Evolutionary conservation across 2,888 invertebrate genomes (phyloP).

Genomic region (Dendrolimus houi): DNA sequence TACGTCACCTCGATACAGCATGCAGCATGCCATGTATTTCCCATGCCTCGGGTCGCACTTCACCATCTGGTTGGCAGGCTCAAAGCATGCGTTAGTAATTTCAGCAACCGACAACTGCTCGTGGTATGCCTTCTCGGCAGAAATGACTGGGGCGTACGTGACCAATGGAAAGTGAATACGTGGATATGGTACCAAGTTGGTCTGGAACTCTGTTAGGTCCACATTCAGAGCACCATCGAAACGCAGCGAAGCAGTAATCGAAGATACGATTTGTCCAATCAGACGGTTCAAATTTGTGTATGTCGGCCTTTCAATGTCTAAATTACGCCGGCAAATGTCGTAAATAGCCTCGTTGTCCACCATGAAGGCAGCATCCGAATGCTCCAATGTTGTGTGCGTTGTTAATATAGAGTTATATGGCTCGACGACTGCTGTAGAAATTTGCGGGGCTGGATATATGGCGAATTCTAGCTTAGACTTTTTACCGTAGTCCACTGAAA

Average conservation of each 20-base stretch:
- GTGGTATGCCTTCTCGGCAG: slow-evolving; percentile 95
- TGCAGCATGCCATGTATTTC: slow-evolving; percentile 96
- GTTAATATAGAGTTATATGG: slow-evolving; percentile 97
- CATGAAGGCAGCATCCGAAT: slow-evolving; percentile 97
- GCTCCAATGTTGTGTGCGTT: slow-evolving; percentile 95
- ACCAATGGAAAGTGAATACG: slow-evolving; percentile 96
- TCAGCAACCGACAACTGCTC: slow-evolving; percentile 93
- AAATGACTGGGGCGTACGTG: slow-evolving; percentile 93
- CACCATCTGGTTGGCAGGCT: slow-evolving; percentile 96
- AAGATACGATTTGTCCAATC: slow-evolving; percentile 95
- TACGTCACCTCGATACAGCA: slow-evolving; percentile 95
- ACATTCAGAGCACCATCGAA: slow-evolving; percentile 95
- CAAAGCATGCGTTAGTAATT: slow-evolving; percentile 96
- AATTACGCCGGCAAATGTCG: slow-evolving; percentile 92
- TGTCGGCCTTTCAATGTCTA: slow-evolving; percentile 96
- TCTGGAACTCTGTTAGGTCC: slow-evolving; percentile 95
- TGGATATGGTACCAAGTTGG: slow-evolving; percentile 94
- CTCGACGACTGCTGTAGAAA: slow-evolving; percentile 93
- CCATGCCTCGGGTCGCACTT: slow-evolving; percentile 94
- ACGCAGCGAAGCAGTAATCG: slow-evolving; percentile 93
- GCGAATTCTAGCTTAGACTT: slow-evolving; percentile 96
- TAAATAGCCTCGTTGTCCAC: slow-evolving; percentile 93
- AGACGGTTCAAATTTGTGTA: slow-evolving; percentile 97
- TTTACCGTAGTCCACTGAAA: slow-evolving; percentile 96
- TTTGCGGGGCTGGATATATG: slow-evolving; percentile 95